phyloP scores from a whole-genome alignment of 2,113 vertebrate species.

The Eubucco bourcierii region DNA sequence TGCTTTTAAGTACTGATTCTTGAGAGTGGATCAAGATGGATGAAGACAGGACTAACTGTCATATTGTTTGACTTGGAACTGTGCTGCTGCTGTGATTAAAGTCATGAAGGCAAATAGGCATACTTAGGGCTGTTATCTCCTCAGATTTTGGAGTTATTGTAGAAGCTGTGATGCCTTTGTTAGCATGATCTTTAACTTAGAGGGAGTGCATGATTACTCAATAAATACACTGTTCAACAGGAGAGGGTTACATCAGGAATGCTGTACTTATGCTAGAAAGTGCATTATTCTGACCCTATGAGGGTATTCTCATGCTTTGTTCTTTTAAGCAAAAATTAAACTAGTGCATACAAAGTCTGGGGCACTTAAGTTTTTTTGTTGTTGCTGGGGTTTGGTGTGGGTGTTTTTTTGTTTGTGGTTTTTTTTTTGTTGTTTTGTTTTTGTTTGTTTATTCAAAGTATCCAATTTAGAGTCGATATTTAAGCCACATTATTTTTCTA shows the following conservation, averaged over 20 bases:
- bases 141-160: constrained; percentile 5
- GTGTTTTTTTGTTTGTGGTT: background rate
- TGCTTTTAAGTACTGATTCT: background rate
- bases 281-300: background rate
- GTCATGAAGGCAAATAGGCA: background rate
- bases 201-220: background rate
- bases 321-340: background rate
- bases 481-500: background rate
- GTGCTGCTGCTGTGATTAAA: background rate
- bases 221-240: background rate
- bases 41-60: background rate
- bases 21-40: background rate
- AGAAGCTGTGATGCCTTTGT: background rate
- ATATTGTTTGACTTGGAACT: background rate
- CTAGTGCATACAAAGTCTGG: background rate
- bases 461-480: background rate
- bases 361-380: background rate
- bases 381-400: too few species aligned
- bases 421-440: too few species aligned
- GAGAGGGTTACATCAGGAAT: background rate
- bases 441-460: background rate
- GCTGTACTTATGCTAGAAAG: background rate
- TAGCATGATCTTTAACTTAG: background rate
- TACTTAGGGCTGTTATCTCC: background rate
- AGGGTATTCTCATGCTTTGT: background rate